Evolutionary conservation across 2,797 vertebrate genomes (phyloP), one percentile per base, ranked within the genome.

Genomic region (Enteromius argenteus): DNA sequence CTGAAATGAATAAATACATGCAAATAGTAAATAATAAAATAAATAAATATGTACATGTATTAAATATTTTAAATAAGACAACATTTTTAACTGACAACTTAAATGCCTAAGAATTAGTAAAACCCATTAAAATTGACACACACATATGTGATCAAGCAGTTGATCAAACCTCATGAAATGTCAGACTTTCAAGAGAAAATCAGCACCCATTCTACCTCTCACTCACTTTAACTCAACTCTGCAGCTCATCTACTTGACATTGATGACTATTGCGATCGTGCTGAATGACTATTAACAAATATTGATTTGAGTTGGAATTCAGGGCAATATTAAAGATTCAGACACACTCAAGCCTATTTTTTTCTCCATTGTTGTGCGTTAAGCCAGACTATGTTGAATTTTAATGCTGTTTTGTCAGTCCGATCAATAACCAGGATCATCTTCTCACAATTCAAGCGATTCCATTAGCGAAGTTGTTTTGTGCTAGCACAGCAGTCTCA

Each of bases 351-450:
- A 44, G 46, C 44, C 53, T 14, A 17, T 64, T 56, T 76, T 72
- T 49, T 85, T 32, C 10, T 30, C 21, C 21, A 64, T 74, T 56
- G 53, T 39, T 37, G 60, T 60, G 78, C 49, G 64, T 84, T 80
- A 87, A 82, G 67, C 51, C 23, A 13, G n/a, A 73, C 74, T 62
- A 64, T 77, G 66, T 64, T 69, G 82, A 87, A 84, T 87, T 85
- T 74, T 79, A 85, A 87, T 81, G 51, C 30, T 39, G 84, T 79
- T 84, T 86, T 82, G 86, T 87, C 81, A 85, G 66, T 85, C 49
- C 23, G 64, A 88, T 86, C 83, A 53, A 86, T 84, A 85, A 81
- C 66, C 21, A 60, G 15, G 83, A 49, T 9, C 74, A 73, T 84
- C 60, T 74, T 39, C 46, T 56, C 32, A 39, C 21, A 42, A 83